phyloP scores from a whole-genome alignment of 2,888 invertebrate species.

The Drosophila stalkeri region DNA sequence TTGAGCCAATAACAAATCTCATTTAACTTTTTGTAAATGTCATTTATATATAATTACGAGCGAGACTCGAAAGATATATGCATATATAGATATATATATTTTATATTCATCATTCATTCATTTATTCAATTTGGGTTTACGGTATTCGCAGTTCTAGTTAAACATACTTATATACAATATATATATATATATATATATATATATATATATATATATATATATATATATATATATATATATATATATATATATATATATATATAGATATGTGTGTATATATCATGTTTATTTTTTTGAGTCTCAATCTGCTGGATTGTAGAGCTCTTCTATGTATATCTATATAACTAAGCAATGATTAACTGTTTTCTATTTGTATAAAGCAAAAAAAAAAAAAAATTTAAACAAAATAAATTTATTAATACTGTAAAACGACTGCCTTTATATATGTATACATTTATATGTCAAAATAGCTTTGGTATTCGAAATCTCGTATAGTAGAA shows the following conservation, averaged over 20 bases:
- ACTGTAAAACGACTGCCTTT: constrained; percentile 18
- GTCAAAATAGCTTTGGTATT: background rate
- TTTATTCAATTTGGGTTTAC: constrained; percentile 39
- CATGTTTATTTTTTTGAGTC: constrained; percentile 21
- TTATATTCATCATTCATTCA: constrained; percentile 23
- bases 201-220: constrained; percentile 14
- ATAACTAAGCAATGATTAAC: constrained; percentile 67
- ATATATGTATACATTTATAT: background rate
- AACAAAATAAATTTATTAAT: constrained; percentile 55
- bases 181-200: constrained; percentile 9
- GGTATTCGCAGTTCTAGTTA: constrained; percentile 35
- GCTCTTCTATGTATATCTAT: constrained; percentile 50
- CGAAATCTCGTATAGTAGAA: background rate
- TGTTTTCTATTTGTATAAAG: constrained; percentile 80
- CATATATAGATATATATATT: constrained; percentile 16
- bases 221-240: constrained; percentile 19
- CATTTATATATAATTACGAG: constrained; percentile 18
- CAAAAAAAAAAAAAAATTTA: constrained; percentile 36
- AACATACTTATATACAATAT: constrained; percentile 31
- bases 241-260: constrained; percentile 19
- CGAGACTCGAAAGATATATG: constrained; percentile 1
- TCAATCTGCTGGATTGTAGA: constrained; percentile 33
- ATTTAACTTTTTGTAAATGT: constrained; percentile 37
- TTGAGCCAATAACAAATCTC: constrained; percentile 3
- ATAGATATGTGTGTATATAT: constrained; percentile 1